These are phyloP conservation scores for Drosophila pseudotalamancana DNA, from an alignment of 2,888 invertebrate species.

Conservation along the genomic window DNA sequence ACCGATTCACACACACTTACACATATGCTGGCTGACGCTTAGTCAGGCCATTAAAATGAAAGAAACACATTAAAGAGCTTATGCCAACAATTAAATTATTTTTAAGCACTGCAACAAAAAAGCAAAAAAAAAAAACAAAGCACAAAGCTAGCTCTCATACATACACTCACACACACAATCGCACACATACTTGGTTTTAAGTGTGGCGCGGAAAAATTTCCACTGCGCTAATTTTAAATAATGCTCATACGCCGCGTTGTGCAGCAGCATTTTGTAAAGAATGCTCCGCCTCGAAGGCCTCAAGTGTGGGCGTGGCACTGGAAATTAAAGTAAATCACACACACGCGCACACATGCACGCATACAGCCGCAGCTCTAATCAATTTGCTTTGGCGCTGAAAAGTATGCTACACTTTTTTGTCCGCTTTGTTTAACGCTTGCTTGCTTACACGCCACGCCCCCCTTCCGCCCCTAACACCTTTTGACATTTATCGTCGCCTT, in stretches of 20 bases:
- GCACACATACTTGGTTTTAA: slow-evolving; percentile 13
- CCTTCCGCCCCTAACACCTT: slow-evolving; percentile 48
- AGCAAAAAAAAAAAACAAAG: slow-evolving; percentile 28
- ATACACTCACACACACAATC: not conserved
- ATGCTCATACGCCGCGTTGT: slow-evolving; percentile 70
- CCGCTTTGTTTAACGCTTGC: slow-evolving; percentile 12
- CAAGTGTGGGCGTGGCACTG: slow-evolving; percentile 50
- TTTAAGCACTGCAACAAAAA: slow-evolving; percentile 52
- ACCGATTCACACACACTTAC: not conserved
- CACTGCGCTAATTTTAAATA: slow-evolving; percentile 63
- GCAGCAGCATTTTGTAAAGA: slow-evolving; percentile 30
- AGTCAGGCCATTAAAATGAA: slow-evolving; percentile 48
- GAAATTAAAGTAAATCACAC: slow-evolving; percentile 46
- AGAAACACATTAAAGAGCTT: slow-evolving; percentile 70
- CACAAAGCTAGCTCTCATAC: slow-evolving; percentile 39
- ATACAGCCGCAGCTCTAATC: slow-evolving; percentile 47
- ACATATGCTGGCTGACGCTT: slow-evolving; percentile 1
- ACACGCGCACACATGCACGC: slow-evolving; percentile 5
- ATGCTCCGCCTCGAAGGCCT: slow-evolving; percentile 61
- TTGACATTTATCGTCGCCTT: slow-evolving; percentile 66
- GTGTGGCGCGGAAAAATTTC: slow-evolving; percentile 42
- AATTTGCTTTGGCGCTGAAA: slow-evolving; percentile 60
- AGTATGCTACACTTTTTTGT: slow-evolving; percentile 53
- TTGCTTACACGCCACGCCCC: not conserved
- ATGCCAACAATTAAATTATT: slow-evolving; percentile 72